Percentiles rank a stretch among this genome's conserved stretches.
Evolutionary conservation across 2,888 invertebrate genomes (phyloP).

Genomic region (Copidosoma aretas): DNA sequence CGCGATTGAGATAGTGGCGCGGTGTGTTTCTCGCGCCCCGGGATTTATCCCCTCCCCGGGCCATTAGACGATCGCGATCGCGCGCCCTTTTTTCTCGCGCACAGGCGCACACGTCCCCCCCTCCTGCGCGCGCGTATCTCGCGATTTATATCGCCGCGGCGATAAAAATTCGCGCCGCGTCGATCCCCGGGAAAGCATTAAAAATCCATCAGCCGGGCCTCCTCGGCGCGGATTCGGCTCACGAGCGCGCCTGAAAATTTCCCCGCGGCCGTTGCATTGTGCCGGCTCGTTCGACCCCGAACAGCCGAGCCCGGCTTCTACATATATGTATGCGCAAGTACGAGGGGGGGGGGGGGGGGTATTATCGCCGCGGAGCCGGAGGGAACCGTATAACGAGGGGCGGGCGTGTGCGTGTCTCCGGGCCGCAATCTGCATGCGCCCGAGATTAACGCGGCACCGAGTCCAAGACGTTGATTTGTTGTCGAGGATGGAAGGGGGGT

Average conservation of each 20-base stretch:
- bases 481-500: background rate
- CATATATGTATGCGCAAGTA: too few relatives aligned
- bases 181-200: background rate
- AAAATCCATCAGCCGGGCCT: too few relatives aligned
- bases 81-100: background rate
- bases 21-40: too few relatives aligned
- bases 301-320: background rate
- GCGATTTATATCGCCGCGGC: too few relatives aligned
- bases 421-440: constrained; percentile 28
- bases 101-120: too few relatives aligned
- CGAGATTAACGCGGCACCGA: constrained; percentile 2
- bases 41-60: too few relatives aligned
- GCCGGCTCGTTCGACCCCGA: background rate
- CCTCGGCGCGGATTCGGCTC: too few relatives aligned
- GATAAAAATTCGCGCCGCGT: background rate
- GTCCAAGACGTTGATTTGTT: constrained; percentile 34
- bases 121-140: too few relatives aligned
- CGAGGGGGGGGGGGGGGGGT: too few relatives aligned
- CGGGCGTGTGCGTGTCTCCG: background rate
- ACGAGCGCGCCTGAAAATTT: background rate
- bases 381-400: too few relatives aligned
- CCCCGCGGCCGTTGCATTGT: background rate
- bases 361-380: too few relatives aligned
- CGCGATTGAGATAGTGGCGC: too few relatives aligned
- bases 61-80: background rate